These are phyloP conservation scores for Cheilosia urbana DNA, from an alignment of 2,888 invertebrate species.

Conservation along the genomic window DNA sequence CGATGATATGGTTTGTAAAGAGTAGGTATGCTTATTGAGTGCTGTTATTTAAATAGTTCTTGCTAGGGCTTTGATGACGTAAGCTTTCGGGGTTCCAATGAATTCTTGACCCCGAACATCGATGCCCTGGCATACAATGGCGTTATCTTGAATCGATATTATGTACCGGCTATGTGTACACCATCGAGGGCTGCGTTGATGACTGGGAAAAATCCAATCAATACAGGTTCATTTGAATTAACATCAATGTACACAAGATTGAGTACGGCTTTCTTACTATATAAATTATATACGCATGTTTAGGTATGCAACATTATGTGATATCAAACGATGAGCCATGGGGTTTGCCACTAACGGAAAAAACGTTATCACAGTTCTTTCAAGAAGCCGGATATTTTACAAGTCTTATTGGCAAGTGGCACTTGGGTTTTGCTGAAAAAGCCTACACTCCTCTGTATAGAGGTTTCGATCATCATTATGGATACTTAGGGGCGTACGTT, in stretches of 20 bases:
- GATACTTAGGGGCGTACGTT: constrained; percentile 92
- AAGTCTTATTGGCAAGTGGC: constrained; percentile 96
- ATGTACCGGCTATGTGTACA: constrained; percentile 93
- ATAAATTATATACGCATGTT: not conserved
- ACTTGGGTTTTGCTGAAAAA: constrained; percentile 90
- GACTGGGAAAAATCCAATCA: constrained; percentile 94
- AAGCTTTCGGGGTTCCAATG: constrained; percentile 94
- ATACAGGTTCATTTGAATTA: constrained; percentile 85
- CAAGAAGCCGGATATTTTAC: constrained; percentile 91
- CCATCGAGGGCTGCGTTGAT: constrained; percentile 92
- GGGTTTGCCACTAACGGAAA: constrained; percentile 89
- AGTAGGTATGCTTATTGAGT: not conserved
- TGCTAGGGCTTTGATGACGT: constrained; percentile 95
- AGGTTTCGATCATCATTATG: constrained; percentile 92
- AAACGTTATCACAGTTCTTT: constrained; percentile 88
- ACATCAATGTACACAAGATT: not conserved
- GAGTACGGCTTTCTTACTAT: not conserved
- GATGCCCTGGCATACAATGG: constrained; percentile 94
- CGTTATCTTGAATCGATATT: constrained; percentile 91
- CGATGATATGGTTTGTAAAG: constrained; percentile 89
- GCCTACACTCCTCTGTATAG: constrained; percentile 87
- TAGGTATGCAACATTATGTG: constrained; percentile 90
- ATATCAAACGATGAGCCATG: constrained; percentile 88
- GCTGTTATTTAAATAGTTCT: constrained; percentile 14
- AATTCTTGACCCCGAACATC: constrained; percentile 95